Evolutionary conservation across 2,888 invertebrate genomes (phyloP).

Genomic region (Machimus atricapillus): DNA sequence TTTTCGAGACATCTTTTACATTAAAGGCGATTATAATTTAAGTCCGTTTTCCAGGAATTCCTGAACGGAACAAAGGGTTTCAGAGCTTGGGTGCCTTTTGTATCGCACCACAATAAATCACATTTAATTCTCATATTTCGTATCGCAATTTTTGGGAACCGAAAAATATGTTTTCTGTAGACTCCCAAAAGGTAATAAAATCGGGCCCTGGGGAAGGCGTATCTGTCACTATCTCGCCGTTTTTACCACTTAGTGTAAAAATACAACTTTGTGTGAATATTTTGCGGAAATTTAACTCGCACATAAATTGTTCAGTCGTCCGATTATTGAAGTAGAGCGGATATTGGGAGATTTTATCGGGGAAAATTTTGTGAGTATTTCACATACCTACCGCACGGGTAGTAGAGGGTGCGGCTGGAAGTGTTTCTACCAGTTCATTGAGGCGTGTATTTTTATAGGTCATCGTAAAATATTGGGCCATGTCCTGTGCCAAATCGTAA

Average conservation of each 20-base stretch:
- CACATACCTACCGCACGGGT: constrained; percentile 15
- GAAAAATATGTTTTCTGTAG: constrained; percentile 12
- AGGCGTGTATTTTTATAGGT: constrained; percentile 30
- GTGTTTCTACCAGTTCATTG: constrained; percentile 23
- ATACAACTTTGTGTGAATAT: constrained; percentile 39
- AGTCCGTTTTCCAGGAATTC: neutral
- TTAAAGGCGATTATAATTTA: neutral
- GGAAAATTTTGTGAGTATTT: constrained; percentile 26
- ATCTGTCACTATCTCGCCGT: constrained; percentile 29
- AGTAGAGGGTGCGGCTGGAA: constrained; percentile 5
- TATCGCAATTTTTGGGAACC: neutral
- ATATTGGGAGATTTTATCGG: constrained; percentile 39
- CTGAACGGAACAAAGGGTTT: neutral
- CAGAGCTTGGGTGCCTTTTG: neutral
- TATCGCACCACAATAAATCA: constrained; percentile 12
- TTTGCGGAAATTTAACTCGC: constrained; percentile 39
- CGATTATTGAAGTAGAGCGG: constrained; percentile 39
- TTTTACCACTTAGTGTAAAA: constrained; percentile 32
- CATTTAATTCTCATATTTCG: constrained; percentile 31
- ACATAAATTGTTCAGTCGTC: constrained; percentile 38
- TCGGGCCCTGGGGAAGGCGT: neutral
- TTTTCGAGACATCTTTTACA: neutral
- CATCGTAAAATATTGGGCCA: constrained; percentile 34
- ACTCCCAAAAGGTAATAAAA: constrained; percentile 26
- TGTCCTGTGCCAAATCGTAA: constrained; percentile 25